phyloP scores from a whole-genome alignment of 2,888 invertebrate genomes.

The Glaucopsyche alexis region DNA sequence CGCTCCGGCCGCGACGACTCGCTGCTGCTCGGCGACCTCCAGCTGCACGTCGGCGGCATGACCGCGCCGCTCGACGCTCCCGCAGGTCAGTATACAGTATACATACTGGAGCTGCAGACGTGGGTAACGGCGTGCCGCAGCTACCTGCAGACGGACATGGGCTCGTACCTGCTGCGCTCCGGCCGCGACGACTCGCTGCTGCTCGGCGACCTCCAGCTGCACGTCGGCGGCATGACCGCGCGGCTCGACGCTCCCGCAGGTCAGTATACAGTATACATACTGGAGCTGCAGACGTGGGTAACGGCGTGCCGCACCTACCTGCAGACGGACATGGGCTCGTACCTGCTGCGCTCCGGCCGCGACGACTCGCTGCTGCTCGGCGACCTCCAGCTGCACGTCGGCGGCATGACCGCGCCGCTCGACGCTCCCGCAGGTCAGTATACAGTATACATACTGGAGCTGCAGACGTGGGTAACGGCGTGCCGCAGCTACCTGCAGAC shows the following conservation, averaged over 20 bases:
- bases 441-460: too few relatives aligned
- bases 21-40: slow-evolving; percentile 90
- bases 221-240: slow-evolving; percentile 88
- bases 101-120: slow-evolving; percentile 85
- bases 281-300: slow-evolving; percentile 93
- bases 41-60: slow-evolving; percentile 89
- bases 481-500: slow-evolving; percentile 92
- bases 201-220: slow-evolving; percentile 91
- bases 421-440: slow-evolving; percentile 85
- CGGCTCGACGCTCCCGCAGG: slow-evolving; percentile 84
- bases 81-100: slow-evolving; percentile 62
- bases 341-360: slow-evolving; percentile 89
- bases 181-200: slow-evolving; percentile 91
- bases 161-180: slow-evolving; percentile 91
- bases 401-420: slow-evolving; percentile 87
- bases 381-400: slow-evolving; percentile 90
- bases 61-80: slow-evolving; percentile 86
- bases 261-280: slow-evolving; percentile 39
- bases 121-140: slow-evolving; percentile 94
- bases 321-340: slow-evolving; percentile 95
- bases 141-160: slow-evolving; percentile 94
- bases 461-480: slow-evolving; percentile 93
- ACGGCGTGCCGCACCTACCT: slow-evolving; percentile 92
- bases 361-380: slow-evolving; percentile 92
- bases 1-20: slow-evolving; percentile 92